These are phyloP conservation scores for Monodelphis domestica DNA, from an alignment of 2,797 vertebrate genomes.

Conservation along the genomic window DNA sequence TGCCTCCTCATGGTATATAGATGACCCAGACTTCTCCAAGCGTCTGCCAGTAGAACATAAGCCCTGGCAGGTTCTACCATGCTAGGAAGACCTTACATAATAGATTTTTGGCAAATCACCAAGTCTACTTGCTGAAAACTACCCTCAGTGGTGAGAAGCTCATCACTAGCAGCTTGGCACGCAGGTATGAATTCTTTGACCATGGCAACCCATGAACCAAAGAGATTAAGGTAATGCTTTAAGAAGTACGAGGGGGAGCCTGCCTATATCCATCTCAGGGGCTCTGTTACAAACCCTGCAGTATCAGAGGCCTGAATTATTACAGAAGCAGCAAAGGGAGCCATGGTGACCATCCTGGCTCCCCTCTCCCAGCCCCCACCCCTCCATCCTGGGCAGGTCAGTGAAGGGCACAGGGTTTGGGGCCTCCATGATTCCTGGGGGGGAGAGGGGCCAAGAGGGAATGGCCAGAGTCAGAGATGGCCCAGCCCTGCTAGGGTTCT, in stretches of 20 bases:
- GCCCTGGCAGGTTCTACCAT: background rate
- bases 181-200: background rate
- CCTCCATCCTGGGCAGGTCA: background rate
- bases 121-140: background rate
- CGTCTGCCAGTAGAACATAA: background rate
- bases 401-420: constrained; percentile 15
- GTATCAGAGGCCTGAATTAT: constrained; percentile 7
- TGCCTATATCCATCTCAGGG: background rate
- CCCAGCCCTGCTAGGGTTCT: constrained; percentile 81
- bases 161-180: background rate
- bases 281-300: constrained; percentile 26
- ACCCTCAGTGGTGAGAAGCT: background rate
- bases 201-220: background rate
- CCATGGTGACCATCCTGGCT: background rate
- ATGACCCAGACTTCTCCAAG: background rate
- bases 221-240: constrained; percentile 23
- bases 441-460: constrained; percentile 60
- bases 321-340: constrained; percentile 34
- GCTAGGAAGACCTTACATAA: background rate
- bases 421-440: constrained; percentile 43
- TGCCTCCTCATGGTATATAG: background rate
- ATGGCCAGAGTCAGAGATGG: constrained; percentile 80
- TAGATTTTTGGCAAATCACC: background rate
- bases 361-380: background rate
- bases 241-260: background rate